These are phyloP conservation scores for Amphimallon solstitiale DNA, from an alignment of 2,888 invertebrate species.

Conservation along the genomic window DNA sequence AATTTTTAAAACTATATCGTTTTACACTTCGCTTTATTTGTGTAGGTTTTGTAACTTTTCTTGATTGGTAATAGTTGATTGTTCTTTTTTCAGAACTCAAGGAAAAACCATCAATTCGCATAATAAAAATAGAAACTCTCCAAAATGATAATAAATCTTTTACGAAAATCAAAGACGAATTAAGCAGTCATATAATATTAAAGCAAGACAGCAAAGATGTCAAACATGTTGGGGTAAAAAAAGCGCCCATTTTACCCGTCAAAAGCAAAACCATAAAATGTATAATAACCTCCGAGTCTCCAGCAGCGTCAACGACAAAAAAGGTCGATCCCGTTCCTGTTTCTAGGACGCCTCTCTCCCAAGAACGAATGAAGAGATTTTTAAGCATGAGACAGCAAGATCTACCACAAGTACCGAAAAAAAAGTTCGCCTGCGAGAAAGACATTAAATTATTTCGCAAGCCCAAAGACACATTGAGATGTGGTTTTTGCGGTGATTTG, in stretches of 20 bases:
- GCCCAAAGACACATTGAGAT: slow-evolving; percentile 57
- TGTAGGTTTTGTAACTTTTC: too few species aligned
- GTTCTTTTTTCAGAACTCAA: slow-evolving; percentile 32
- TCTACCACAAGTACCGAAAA: slow-evolving; percentile 45
- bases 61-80: background rate
- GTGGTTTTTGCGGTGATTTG: slow-evolving; percentile 54
- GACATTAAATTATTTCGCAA: slow-evolving; percentile 49
- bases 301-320: background rate
- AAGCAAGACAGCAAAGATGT: slow-evolving; percentile 8
- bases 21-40: too few species aligned
- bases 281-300: background rate
- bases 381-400: slow-evolving; percentile 54
- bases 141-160: slow-evolving; percentile 32
- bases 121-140: slow-evolving; percentile 11
- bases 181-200: slow-evolving; percentile 42
- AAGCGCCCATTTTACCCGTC: background rate
- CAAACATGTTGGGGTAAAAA: background rate
- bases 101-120: slow-evolving; percentile 12
- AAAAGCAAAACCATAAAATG: background rate
- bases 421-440: slow-evolving; percentile 50
- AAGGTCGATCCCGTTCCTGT: slow-evolving; percentile 60
- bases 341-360: slow-evolving; percentile 75
- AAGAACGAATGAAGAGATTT: slow-evolving; percentile 57
- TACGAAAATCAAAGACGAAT: slow-evolving; percentile 45
- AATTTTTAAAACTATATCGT: too few species aligned